phyloP scores from a whole-genome alignment of 2,113 vertebrate species.

The Ardeotis arabs region DNA sequence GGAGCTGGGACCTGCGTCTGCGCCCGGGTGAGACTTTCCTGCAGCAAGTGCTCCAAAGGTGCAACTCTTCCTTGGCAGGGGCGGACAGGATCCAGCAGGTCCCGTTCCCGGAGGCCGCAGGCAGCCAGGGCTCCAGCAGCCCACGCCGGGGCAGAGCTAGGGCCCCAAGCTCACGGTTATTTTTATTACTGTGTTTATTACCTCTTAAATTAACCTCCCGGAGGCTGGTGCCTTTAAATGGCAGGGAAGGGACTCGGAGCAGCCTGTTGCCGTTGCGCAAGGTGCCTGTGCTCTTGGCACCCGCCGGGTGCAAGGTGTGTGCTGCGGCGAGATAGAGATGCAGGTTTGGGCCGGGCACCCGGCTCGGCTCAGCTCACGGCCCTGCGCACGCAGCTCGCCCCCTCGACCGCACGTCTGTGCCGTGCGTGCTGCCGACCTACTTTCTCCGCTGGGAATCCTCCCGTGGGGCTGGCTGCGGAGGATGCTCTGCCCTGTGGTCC shows the following conservation, averaged over 20 bases:
- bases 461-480: neutral
- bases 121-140: neutral
- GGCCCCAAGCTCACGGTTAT: neutral
- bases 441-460: neutral
- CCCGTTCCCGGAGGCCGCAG: neutral
- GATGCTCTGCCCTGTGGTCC: neutral
- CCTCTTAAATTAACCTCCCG: slow-evolving; percentile 30
- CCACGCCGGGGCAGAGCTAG: neutral
- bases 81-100: neutral
- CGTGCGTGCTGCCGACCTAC: neutral
- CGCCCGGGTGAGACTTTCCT: neutral
- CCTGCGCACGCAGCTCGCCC: rapidly evolving
- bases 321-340: neutral
- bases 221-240: neutral
- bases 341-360: neutral
- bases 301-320: neutral
- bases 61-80: neutral
- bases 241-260: neutral
- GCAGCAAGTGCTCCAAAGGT: neutral
- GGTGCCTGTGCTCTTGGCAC: neutral
- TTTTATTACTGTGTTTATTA: slow-evolving; percentile 66
- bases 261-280: neutral
- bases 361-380: neutral
- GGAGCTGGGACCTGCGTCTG: neutral
- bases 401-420: rapidly evolving